Evolutionary conservation across 2,888 invertebrate species (phyloP).

Genomic region (Hipparchia semele): DNA sequence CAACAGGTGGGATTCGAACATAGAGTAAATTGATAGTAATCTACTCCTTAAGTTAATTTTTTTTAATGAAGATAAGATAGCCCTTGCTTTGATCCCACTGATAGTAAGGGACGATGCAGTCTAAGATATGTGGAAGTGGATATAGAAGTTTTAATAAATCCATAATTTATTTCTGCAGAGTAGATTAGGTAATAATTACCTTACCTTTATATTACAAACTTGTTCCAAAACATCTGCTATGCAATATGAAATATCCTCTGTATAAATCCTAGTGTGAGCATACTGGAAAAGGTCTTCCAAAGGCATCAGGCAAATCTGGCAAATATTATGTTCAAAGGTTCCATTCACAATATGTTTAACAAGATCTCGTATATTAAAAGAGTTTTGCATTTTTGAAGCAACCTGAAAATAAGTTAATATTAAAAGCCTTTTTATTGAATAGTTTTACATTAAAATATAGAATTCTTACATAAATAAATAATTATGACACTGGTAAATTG

Average conservation of each 20-base stretch:
- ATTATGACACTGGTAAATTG: no score
- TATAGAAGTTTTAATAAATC: no score
- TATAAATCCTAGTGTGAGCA: conserved; percentile 66
- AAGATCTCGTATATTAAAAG: conserved; percentile 57
- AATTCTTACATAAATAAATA: no score
- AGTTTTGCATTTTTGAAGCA: conserved; percentile 52
- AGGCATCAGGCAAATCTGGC: conserved; percentile 64
- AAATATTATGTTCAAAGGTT: conserved; percentile 60
- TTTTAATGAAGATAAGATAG: no score
- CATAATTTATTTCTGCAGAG: not conserved
- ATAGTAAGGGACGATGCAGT: no score
- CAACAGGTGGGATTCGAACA: no score
- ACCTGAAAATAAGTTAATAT: conserved; percentile 26
- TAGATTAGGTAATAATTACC: not conserved
- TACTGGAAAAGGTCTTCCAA: conserved; percentile 58
- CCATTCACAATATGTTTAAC: conserved; percentile 67
- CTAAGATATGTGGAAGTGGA: no score
- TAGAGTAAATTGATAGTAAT: no score
- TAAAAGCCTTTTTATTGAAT: no score
- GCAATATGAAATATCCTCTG: conserved; percentile 62
- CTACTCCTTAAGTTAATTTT: no score
- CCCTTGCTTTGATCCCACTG: no score
- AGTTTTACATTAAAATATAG: no score
- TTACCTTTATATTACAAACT: conserved; percentile 43
- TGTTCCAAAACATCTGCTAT: conserved; percentile 63